Evolutionary conservation across 2,888 invertebrate genomes (phyloP), one percentile per base, ranked within the genome.

Genomic region (Nomada ruficornis): DNA sequence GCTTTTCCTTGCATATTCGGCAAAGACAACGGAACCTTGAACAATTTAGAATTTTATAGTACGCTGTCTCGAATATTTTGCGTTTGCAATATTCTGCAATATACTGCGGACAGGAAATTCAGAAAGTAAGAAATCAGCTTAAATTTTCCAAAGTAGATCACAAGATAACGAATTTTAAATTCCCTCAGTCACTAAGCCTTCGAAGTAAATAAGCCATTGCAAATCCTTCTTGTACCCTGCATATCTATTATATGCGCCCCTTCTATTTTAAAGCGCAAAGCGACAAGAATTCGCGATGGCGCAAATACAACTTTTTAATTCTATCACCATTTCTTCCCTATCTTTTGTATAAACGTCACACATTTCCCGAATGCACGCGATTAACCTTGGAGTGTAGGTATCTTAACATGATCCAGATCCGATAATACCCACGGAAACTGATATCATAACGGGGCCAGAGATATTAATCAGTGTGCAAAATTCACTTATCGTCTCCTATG

Each of bases 301-400:
- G 4, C 7, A 11, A 9, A 72, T 72, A 18, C n/a, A 57, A 55
- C 57, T 64, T 63, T 64, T 64, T 42, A 11, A 20, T 29, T 57
- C 57, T 72, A 13, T 42, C 20, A 26, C 15, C 29, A 15, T 11
- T 13, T 13, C 36, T 36, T 36, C 36, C 2, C 15, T 10, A 23
- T 15, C 15, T 3, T 13, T 0, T n/a, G n/a, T 20, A 2, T 9
- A 20, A 62, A 10, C 42, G 26, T 7, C n/a, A 20, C 3, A 42
- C 15, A 65, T 73, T 47, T 59, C 23, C 15, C 15, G 9, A 69
- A 57, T 47, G 26, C 44, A 57, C 55, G 23, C n/a, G 23, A 20
- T 44, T 15, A 20, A 23, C 26, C 26, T 29, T 50, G 26, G 69
- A 47, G 23, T 26, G 4, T 20, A 9, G 67, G 20, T 57, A 23